A percentile compares a stretch with the other conserved stretches of the same genome.
Evolutionary conservation across 2,113 vertebrate genomes (phyloP).

Genomic region (Corythornis cristatus): DNA sequence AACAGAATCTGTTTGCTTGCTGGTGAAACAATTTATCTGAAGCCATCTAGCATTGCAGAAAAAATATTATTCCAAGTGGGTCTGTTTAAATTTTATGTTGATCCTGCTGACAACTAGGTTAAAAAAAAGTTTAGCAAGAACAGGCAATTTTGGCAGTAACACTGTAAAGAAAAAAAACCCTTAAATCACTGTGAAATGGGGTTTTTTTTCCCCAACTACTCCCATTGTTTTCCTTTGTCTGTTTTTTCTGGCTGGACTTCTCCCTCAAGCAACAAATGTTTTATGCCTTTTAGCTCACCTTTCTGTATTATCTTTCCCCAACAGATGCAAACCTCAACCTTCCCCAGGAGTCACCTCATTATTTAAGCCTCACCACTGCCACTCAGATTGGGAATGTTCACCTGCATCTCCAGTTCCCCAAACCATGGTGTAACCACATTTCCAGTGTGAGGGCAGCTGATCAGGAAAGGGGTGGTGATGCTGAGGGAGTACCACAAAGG

Average conservation of each 20-base stretch:
- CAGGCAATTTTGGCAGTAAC: background rate
- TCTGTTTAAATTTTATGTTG: background rate
- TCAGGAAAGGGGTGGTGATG: background rate
- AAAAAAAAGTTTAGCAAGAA: background rate
- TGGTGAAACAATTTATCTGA: background rate
- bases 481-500: background rate
- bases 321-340: background rate
- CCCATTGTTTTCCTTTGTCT: background rate
- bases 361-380: background rate
- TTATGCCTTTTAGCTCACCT: background rate
- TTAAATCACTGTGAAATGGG: background rate
- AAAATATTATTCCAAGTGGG: background rate
- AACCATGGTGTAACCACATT: fast-evolving
- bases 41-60: background rate
- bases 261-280: background rate
- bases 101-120: background rate
- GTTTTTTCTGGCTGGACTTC: background rate
- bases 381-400: background rate
- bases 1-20: background rate
- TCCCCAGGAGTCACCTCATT: background rate
- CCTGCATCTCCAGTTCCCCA: background rate
- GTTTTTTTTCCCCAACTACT: background rate
- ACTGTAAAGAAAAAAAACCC: background rate
- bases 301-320: background rate
- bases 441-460: background rate